Base-by-base conservation (phyloP, 2,113 vertebrate species). In the Melierax canorus region DNA sequence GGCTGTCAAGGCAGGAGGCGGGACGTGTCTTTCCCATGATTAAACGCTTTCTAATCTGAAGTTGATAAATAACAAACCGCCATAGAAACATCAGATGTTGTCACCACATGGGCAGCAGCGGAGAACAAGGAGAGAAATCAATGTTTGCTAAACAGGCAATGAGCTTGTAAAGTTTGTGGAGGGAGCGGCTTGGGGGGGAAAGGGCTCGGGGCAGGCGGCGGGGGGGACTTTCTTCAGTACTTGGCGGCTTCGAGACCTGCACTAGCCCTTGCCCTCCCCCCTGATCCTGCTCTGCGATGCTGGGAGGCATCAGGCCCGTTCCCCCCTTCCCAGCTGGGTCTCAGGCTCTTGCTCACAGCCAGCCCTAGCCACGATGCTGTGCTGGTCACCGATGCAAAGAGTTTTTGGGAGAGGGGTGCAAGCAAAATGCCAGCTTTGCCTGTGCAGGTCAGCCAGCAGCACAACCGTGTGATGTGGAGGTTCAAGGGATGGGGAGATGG, bases 31-130 rank as follows among this genome's bases (percentile, higher is more conserved):
- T 50, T 43, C 72, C 69, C 78, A 4, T 93, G 92, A 15, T 92
- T 32, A 79, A 93, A 91, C 6, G 30, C 76, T 93, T 94, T 96
- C 83, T 91, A 66, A 95, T 81, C 97, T 58, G 86, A 72, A 72
- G 80, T 76, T 95, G 94, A 93, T 63, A 74, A 95, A 72, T 87
- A 90, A 91, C 94, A 85, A 95, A 85, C 73, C 3, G 10, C 80
- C 90, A 34, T 11, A 41, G 94, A 90, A 87, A 91, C 91, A 86
- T 87, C 92, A 64, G 80, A 32, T 16, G 90, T 8, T 86, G 94
- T 86, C 96, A 95, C 43, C 66, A 10, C 72, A 39, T 7, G 6
- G 62, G 55, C 63, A 93, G 55, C 80, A 45, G 67, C 50, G 1
- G 76, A 53, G 74, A 48, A 77, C 53, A 3, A 9, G 90, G 27